Percentiles rank a stretch among this genome's conserved stretches.
Evolutionary conservation across 2,797 vertebrate species (phyloP).

Genomic region (Acomys russatus): DNA sequence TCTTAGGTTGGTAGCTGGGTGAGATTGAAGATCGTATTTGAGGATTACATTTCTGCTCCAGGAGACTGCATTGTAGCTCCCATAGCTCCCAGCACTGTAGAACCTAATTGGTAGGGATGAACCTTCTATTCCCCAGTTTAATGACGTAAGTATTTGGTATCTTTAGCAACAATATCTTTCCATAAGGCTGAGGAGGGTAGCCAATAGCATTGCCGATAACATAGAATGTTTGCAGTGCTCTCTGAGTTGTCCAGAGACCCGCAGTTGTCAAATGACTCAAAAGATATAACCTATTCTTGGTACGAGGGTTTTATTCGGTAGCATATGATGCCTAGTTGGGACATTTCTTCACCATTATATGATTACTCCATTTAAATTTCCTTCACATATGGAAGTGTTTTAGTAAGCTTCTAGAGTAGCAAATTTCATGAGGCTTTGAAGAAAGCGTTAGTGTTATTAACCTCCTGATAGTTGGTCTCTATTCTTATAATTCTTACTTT

Average conservation of each 20-base stretch:
- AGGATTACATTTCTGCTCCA: not conserved
- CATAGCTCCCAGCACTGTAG: not conserved
- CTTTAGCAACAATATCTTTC: not conserved
- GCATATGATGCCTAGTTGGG: not conserved
- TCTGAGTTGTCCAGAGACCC: not conserved
- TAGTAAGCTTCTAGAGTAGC: not conserved
- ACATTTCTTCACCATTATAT: not conserved
- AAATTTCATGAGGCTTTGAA: not conserved
- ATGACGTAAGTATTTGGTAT: not conserved
- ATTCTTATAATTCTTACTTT: not conserved
- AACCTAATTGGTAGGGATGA: not conserved
- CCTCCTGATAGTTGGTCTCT: not conserved
- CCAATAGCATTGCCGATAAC: not conserved
- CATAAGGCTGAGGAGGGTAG: not conserved
- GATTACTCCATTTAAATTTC: not conserved
- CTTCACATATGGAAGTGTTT: not conserved
- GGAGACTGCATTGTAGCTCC: not conserved
- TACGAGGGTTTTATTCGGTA: not conserved
- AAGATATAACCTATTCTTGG: not conserved
- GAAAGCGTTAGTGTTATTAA: not conserved
- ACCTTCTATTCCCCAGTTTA: not conserved
- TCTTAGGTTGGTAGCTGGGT: not conserved
- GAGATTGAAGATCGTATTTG: not conserved
- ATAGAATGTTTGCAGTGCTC: not conserved
- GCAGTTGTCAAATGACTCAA: not conserved